Percentiles rank a stretch among this genome's conserved stretches.
phyloP scores from a whole-genome alignment of 2,797 vertebrate genomes.

The Podarcis siculus region DNA sequence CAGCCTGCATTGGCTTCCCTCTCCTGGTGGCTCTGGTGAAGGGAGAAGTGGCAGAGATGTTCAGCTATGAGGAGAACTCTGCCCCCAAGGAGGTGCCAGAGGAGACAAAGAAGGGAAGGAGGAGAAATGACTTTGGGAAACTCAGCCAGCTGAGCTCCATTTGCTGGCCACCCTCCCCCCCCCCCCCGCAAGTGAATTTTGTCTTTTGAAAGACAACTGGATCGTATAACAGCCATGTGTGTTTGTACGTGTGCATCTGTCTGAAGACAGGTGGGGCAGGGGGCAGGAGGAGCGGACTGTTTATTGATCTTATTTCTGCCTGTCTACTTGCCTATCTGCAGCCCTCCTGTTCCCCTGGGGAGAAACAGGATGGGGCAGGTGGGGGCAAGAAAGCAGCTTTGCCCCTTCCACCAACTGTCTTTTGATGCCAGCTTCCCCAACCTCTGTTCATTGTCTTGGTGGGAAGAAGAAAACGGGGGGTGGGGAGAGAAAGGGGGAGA shows the following conservation, averaged over 20 bases:
- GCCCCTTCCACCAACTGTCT: neutral
- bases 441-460: neutral
- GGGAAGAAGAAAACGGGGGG: neutral
- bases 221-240: conserved; percentile 64
- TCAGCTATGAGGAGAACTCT: conserved; percentile 86
- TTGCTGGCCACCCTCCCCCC: conserved; percentile 36
- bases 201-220: conserved; percentile 49
- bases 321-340: neutral
- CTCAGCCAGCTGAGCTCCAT: neutral
- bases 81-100: conserved; percentile 68
- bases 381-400: neutral
- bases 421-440: neutral
- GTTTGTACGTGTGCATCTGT: conserved; percentile 18
- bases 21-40: conserved; percentile 90
- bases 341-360: neutral
- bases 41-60: conserved; percentile 96
- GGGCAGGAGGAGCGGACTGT: neutral
- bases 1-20: conserved; percentile 93
- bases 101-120: conserved; percentile 74
- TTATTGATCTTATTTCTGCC: neutral
- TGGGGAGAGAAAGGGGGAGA: neutral
- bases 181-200: conserved; percentile 49
- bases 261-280: neutral
- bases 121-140: conserved; percentile 54
- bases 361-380: neutral